Conservation (phyloP, 2,797 vertebrate species). For the Epinephelus malabaricus region DNA sequence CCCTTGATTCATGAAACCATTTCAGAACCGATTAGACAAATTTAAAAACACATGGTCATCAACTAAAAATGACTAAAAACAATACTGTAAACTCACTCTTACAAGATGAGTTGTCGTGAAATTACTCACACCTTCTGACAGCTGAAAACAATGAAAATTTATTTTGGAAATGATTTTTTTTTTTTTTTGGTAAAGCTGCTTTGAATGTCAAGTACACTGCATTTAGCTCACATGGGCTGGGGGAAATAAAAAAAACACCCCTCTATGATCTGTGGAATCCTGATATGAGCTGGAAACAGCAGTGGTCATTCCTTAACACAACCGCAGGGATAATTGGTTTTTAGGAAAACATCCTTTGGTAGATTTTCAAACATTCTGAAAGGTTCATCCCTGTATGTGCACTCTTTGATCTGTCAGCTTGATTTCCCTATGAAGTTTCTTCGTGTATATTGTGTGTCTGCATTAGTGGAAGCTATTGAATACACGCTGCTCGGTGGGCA, state of each 20-base stretch:
- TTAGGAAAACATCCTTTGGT: constrained; percentile 64
- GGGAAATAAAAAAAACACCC: neutral
- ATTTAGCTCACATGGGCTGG: constrained; percentile 8
- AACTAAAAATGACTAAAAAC: constrained; percentile 46
- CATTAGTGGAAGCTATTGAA: constrained; percentile 32
- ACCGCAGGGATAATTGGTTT: constrained; percentile 62
- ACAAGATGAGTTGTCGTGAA: constrained; percentile 34
- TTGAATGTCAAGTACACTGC: constrained; percentile 35
- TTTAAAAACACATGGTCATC: constrained; percentile 58
- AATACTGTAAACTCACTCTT: constrained; percentile 11
- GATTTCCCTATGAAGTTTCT: constrained; percentile 62
- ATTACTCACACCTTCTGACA: constrained; percentile 48
- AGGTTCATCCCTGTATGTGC: constrained; percentile 57
- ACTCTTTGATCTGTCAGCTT: constrained; percentile 71
- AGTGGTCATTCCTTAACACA: constrained; percentile 64
- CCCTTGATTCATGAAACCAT: constrained; percentile 50
- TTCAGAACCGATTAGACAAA: constrained; percentile 63
- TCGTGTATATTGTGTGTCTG: constrained; percentile 48
- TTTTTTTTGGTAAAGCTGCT: constrained; percentile 23
- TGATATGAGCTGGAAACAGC: constrained; percentile 66
- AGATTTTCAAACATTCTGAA: constrained; percentile 67
- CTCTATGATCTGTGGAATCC: constrained; percentile 54
- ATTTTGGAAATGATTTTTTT: constrained; percentile 32
- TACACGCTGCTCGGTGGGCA: constrained; percentile 45
- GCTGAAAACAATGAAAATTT: constrained; percentile 36